Conservation (phyloP, 1,140 invertebrate species). For the Pogonomyrmex californicus region DNA sequence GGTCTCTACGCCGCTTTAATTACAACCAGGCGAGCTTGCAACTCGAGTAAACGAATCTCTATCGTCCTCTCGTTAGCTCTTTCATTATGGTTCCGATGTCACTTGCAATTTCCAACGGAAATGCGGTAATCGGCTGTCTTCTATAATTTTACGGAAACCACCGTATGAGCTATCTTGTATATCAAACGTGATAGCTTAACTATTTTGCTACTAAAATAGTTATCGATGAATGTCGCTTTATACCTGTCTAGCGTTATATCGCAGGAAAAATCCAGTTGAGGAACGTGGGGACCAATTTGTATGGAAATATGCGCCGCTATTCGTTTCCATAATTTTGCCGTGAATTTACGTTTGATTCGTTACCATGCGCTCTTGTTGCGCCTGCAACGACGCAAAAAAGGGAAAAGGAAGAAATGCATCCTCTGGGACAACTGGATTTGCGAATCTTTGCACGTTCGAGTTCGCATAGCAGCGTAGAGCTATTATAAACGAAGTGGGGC, state of each 20-base stretch:
- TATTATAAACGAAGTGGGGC: slow-evolving; percentile 36
- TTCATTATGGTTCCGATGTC: background rate
- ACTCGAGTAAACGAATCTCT: slow-evolving; percentile 13
- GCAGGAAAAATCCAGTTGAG: slow-evolving; percentile 7
- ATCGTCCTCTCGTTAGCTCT: background rate
- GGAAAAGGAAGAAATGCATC: background rate
- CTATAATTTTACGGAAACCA: background rate
- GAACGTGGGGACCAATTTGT: slow-evolving; percentile 39
- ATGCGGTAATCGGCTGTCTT: background rate
- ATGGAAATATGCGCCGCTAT: slow-evolving; percentile 56
- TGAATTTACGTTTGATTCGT: slow-evolving; percentile 48
- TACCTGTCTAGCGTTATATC: background rate
- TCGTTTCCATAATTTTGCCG: slow-evolving; percentile 29
- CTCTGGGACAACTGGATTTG: background rate
- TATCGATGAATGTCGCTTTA: background rate
- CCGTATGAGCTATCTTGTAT: background rate
- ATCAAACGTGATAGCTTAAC: background rate
- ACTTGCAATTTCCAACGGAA: slow-evolving; percentile 10
- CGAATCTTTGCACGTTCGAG: slow-evolving; percentile 7
- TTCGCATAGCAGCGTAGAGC: background rate
- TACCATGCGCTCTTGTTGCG: slow-evolving; percentile 16
- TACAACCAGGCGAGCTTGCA: background rate
- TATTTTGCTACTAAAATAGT: slow-evolving; percentile 2
- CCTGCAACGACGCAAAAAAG: background rate
- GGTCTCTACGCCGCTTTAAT: slow-evolving; percentile 29